These are phyloP conservation scores for Lagopus muta DNA, from an alignment of 2,113 vertebrate genomes.

Conservation along the genomic window DNA sequence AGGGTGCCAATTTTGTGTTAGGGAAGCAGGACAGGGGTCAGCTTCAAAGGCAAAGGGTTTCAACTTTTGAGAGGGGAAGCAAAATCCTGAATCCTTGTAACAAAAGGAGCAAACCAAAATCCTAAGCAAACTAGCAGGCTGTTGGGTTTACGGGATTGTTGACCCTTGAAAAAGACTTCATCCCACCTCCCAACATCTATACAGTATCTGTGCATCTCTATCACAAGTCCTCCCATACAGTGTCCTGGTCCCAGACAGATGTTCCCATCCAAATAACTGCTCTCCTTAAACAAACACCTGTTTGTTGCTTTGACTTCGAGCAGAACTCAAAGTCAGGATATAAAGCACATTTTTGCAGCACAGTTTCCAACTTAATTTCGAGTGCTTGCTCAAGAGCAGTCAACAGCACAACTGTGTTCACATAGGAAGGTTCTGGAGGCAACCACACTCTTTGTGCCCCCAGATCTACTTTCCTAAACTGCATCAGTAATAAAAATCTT, in stretches of 20 bases:
- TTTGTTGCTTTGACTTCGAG: fast-evolving
- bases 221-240: neutral
- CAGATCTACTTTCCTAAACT: neutral
- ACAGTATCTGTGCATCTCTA: neutral
- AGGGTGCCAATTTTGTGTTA: neutral
- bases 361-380: neutral
- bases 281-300: neutral
- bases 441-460: neutral
- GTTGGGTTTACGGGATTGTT: neutral
- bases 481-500: neutral
- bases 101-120: neutral
- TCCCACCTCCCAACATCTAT: fast-evolving
- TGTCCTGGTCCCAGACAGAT: neutral
- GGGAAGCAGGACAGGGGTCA: fast-evolving
- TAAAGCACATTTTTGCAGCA: neutral
- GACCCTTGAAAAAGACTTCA: neutral
- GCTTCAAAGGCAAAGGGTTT: neutral
- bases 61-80: neutral
- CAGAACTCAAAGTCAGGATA: neutral
- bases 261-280: neutral
- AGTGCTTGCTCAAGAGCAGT: neutral
- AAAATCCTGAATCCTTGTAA: neutral
- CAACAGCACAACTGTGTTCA: neutral
- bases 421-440: neutral
- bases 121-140: neutral